Evolutionary conservation across 2,113 vertebrate species (phyloP).

Genomic region (Machaerirhynchus nigripectus): DNA sequence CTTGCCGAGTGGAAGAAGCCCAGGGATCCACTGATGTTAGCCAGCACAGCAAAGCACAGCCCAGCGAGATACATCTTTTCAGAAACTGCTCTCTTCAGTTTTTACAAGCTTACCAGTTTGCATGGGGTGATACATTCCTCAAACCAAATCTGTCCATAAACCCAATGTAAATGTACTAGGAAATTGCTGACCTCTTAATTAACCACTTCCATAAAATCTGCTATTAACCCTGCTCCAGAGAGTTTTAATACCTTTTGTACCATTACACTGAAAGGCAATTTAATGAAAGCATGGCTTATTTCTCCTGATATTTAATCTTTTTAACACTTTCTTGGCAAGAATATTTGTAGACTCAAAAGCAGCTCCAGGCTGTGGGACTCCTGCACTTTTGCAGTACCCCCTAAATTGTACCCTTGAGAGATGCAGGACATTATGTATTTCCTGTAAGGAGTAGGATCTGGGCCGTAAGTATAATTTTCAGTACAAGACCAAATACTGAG

Average conservation of each 20-base stretch:
- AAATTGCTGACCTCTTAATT: neutral
- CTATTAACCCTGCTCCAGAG: neutral
- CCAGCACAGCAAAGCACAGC: neutral
- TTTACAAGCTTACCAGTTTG: neutral
- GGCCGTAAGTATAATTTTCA: neutral
- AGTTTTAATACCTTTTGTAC: constrained; percentile 16
- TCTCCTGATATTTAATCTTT: neutral
- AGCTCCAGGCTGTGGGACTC: neutral
- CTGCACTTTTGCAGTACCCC: neutral
- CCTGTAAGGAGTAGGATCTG: neutral
- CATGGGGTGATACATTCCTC: neutral
- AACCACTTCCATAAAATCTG: constrained; percentile 3
- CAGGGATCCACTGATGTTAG: neutral
- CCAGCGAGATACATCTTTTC: neutral
- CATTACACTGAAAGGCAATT: neutral
- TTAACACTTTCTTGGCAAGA: neutral
- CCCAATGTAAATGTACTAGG: neutral
- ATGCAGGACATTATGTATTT: neutral
- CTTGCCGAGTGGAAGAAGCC: neutral
- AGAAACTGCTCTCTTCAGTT: neutral
- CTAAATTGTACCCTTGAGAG: neutral
- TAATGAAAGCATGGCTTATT: constrained; percentile 13
- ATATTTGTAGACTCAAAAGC: neutral
- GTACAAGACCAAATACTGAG: neutral
- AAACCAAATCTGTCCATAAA: neutral